These are phyloP conservation scores for Tetramorium alpestre DNA, from an alignment of 1,140 invertebrate genomes.

Conservation along the genomic window DNA sequence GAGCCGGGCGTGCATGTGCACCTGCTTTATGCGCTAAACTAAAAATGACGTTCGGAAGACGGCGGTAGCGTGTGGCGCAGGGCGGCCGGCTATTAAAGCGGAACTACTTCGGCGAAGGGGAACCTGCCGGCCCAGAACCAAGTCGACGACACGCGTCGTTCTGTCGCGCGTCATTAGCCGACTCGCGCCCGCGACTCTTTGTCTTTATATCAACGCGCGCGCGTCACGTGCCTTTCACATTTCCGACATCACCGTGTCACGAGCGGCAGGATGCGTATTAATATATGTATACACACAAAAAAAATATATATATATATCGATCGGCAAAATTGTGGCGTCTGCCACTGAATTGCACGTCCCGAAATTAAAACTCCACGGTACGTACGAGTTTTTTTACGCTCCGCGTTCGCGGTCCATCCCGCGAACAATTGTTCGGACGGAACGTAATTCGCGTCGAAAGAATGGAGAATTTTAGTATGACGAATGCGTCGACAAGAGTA, in stretches of 20 bases:
- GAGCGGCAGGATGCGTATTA: neutral
- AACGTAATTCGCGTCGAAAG: neutral
- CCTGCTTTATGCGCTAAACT: slow-evolving; percentile 21
- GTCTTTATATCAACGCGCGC: slow-evolving; percentile 6
- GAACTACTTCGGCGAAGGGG: slow-evolving; percentile 38
- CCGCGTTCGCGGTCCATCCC: neutral
- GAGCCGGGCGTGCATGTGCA: neutral
- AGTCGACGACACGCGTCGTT: slow-evolving; percentile 34
- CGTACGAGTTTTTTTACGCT: neutral
- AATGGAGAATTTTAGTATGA: slow-evolving; percentile 20
- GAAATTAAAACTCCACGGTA: neutral
- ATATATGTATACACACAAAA: too few species aligned
- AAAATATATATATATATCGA: neutral
- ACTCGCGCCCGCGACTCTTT: slow-evolving; percentile 24
- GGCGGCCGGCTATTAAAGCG: slow-evolving; percentile 45
- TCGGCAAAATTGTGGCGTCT: neutral
- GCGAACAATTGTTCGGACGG: neutral
- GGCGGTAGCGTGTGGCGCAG: neutral
- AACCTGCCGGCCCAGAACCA: neutral
- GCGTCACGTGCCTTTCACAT: neutral
- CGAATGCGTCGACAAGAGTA: slow-evolving; percentile 9
- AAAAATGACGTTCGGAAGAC: slow-evolving; percentile 33
- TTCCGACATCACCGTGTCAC: neutral
- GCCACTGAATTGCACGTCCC: neutral
- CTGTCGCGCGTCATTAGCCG: slow-evolving; percentile 18